phyloP scores from a whole-genome alignment of 2,797 vertebrate species.

The Megalops cyprinoides region DNA sequence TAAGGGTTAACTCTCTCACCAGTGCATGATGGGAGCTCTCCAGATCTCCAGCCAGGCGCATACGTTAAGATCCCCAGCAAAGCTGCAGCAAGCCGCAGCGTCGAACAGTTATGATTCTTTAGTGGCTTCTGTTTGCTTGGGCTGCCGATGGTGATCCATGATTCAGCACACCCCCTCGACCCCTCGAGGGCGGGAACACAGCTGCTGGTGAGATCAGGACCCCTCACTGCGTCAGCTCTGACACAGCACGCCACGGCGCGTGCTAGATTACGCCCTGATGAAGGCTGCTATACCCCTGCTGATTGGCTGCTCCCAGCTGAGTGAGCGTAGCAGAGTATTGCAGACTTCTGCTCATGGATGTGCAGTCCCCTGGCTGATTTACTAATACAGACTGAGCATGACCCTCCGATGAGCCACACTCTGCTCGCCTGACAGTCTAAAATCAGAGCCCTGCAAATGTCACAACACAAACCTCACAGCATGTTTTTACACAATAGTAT shows the following conservation, averaged over 20 bases:
- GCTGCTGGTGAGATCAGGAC: conserved; percentile 72
- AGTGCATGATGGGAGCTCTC: background rate
- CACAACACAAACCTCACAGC: background rate
- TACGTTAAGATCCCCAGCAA: conserved; percentile 17
- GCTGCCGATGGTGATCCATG: conserved; percentile 51
- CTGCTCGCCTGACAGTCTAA: no score
- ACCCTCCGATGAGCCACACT: no score
- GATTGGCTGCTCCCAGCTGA: conserved; percentile 10
- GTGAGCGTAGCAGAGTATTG: background rate
- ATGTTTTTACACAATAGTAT: background rate
- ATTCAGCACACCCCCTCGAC: conserved; percentile 40
- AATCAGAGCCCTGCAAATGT: no score
- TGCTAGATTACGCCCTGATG: background rate
- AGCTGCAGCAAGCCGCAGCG: background rate
- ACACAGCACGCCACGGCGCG: conserved; percentile 29
- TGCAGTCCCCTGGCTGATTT: background rate
- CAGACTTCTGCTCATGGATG: background rate
- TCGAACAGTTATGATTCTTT: conserved; percentile 60
- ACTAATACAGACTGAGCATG: no score
- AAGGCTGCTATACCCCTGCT: background rate
- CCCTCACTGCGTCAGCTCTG: conserved; percentile 40
- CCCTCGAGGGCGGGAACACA: conserved; percentile 41
- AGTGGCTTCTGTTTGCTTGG: conserved; percentile 44
- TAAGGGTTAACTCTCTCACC: conserved; percentile 13
- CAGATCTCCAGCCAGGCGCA: background rate